phyloP scores from a whole-genome alignment of 92 coral and sea anemone species.

The Actinernus sp. region DNA sequence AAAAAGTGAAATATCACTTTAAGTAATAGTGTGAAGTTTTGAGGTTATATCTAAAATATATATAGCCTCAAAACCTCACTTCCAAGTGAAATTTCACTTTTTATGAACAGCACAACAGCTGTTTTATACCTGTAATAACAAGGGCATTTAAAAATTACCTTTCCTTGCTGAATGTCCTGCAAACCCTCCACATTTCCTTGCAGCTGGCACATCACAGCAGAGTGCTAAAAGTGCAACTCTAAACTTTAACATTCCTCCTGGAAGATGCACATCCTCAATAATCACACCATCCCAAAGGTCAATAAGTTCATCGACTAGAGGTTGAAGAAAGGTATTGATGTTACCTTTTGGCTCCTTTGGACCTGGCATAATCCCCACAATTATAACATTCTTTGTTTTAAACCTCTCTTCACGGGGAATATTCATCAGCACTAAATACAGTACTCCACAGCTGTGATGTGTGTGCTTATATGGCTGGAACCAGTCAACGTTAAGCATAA shows the following conservation, averaged over 20 bases:
- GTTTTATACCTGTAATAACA: neutral
- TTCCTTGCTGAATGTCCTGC: conserved; percentile 24
- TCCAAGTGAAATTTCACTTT: no score
- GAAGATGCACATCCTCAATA: neutral
- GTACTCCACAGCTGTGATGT: conserved; percentile 10
- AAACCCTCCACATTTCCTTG: conserved; percentile 57
- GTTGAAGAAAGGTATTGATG: conserved; percentile 35
- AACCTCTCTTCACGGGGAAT: conserved; percentile 18
- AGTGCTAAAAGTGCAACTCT: conserved; percentile 40
- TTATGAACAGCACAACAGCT: no score
- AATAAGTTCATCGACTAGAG: conserved; percentile 25
- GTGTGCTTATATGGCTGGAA: conserved; percentile 39
- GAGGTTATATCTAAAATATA: no score
- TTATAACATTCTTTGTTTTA: conserved; percentile 15
- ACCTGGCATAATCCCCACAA: conserved; percentile 28
- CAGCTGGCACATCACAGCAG: conserved; percentile 45
- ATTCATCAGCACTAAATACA: conserved; percentile 25
- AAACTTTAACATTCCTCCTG: conserved; percentile 17
- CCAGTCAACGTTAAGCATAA: conserved; percentile 42
- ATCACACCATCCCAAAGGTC: conserved; percentile 48
- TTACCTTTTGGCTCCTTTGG: conserved; percentile 24
- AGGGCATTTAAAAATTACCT: neutral
- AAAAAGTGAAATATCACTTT: neutral
- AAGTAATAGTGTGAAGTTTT: neutral
- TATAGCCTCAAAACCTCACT: no score